Evolutionary conservation across 2,888 invertebrate genomes (phyloP).

Genomic region (Pycnomerus fuliginosus): DNA sequence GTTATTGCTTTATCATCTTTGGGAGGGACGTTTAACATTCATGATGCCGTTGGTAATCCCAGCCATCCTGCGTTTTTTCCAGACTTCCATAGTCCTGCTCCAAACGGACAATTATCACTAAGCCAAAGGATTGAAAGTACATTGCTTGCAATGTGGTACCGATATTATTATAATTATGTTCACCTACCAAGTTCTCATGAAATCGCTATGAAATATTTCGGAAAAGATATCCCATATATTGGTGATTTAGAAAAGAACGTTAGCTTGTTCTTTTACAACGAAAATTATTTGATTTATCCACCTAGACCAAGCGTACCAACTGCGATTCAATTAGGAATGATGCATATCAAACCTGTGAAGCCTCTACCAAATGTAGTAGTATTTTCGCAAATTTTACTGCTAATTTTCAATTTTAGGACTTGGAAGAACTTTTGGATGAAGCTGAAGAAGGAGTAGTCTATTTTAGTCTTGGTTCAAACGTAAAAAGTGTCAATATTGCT

Average conservation of each 20-base stretch:
- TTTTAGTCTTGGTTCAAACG: constrained; percentile 52
- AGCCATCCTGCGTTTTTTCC: constrained; percentile 36
- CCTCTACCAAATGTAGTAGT: constrained; percentile 15
- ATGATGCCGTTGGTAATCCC: constrained; percentile 36
- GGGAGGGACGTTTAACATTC: constrained; percentile 23
- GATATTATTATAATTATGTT: constrained; percentile 2
- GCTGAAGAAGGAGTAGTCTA: constrained; percentile 46
- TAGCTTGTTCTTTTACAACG: constrained; percentile 5
- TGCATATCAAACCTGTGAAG: constrained; percentile 10
- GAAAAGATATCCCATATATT: constrained; percentile 4
- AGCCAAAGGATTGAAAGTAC: constrained; percentile 6
- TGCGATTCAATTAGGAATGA: constrained; percentile 6
- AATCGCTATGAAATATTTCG: constrained; percentile 6
- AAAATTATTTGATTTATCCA: constrained; percentile 3
- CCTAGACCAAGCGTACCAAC: constrained; percentile 5
- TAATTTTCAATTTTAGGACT: constrained; percentile 36
- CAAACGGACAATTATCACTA: constrained; percentile 11
- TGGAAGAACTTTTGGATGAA: constrained; percentile 38
- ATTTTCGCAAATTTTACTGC: background rate
- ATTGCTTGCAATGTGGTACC: constrained; percentile 7
- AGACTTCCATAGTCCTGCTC: constrained; percentile 23
- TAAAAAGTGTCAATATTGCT: constrained; percentile 33
- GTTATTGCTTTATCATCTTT: constrained; percentile 30
- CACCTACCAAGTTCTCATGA: constrained; percentile 3
- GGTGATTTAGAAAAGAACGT: constrained; percentile 7